phyloP scores from a whole-genome alignment of 2,113 vertebrate genomes.

The Ceyx cyanopectus region DNA sequence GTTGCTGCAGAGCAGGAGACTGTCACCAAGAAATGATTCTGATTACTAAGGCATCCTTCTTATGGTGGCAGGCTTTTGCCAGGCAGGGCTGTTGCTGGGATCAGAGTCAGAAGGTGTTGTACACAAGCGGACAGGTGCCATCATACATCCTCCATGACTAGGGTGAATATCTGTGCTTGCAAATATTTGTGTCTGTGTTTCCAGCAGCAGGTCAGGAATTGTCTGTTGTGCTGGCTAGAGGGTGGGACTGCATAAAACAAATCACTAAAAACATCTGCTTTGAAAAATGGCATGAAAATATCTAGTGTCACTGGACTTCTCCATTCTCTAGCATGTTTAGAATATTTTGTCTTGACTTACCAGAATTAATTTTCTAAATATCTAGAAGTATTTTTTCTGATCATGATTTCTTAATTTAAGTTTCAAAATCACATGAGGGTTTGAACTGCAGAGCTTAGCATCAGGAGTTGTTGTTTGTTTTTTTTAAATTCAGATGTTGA shows the following conservation, averaged over 20 bases:
- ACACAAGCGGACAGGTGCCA: background rate
- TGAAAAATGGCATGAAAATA: background rate
- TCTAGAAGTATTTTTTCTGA: background rate
- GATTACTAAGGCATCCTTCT: background rate
- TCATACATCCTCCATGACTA: background rate
- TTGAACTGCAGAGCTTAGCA: background rate
- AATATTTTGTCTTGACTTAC: background rate
- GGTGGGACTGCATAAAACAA: background rate
- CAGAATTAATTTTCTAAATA: background rate
- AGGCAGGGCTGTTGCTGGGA: background rate
- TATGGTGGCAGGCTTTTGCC: background rate
- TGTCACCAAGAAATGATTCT: background rate
- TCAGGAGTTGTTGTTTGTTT: background rate
- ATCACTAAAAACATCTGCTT: background rate
- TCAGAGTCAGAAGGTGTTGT: background rate
- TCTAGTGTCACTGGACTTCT: background rate
- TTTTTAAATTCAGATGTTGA: background rate
- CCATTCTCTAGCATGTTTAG: background rate
- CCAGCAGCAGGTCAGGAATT: background rate
- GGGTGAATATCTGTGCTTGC: background rate
- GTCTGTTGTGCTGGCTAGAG: background rate
- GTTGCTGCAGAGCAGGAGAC: background rate
- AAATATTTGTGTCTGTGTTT: background rate
- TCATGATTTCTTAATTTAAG: background rate
- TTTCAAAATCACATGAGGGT: background rate